phyloP scores from a whole-genome alignment of 2,113 vertebrate species.

The Notiomystis cincta region DNA sequence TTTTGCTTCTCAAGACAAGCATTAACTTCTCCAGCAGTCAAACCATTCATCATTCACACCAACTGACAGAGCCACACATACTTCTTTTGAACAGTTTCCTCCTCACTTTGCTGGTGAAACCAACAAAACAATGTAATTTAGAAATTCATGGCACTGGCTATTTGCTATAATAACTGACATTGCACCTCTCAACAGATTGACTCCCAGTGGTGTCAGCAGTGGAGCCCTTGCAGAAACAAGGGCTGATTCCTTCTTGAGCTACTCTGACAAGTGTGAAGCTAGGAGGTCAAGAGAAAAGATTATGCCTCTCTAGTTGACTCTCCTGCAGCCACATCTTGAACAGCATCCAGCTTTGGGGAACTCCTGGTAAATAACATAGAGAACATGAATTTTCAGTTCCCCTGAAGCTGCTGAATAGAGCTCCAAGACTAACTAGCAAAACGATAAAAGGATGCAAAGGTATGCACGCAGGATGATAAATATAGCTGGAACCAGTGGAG shows the following conservation, averaged over 20 bases:
- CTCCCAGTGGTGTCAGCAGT: not conserved
- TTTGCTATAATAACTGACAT: not conserved
- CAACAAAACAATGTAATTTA: not conserved
- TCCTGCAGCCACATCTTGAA: not conserved
- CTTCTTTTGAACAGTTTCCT: not conserved
- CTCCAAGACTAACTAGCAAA: not conserved
- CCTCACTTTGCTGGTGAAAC: not conserved
- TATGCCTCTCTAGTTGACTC: not conserved
- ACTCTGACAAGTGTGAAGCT: not conserved
- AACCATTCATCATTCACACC: not conserved
- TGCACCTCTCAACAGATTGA: not conserved
- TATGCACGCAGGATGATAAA: not conserved
- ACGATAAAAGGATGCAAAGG: not conserved
- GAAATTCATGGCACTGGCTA: not conserved
- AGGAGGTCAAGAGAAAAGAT: not conserved
- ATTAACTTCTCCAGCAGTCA: not conserved
- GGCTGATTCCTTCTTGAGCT: not conserved
- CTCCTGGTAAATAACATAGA: not conserved
- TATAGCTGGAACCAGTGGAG: not conserved
- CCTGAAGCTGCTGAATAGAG: not conserved
- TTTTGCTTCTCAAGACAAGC: not conserved
- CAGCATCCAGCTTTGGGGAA: not conserved
- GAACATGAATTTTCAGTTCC: not conserved
- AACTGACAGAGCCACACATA: accelerated
- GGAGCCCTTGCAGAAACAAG: not conserved